Percentiles rank a stretch among this genome's conserved stretches.
phyloP scores from a whole-genome alignment of 2,888 invertebrate genomes.

The Oligia strigilis region DNA sequence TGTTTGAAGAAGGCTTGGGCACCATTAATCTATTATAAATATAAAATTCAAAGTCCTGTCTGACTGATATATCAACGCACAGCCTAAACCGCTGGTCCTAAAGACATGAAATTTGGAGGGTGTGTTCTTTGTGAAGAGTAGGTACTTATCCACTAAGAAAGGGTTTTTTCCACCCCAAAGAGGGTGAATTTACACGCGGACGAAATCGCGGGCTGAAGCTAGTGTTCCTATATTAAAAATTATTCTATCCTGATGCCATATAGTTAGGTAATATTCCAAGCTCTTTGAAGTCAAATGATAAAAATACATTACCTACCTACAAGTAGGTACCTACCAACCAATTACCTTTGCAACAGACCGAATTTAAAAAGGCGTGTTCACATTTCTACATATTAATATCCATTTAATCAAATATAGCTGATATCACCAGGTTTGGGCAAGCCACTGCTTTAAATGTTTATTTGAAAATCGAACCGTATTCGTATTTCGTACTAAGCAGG shows the following conservation, averaged over 20 bases:
- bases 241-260: not conserved
- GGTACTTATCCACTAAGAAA: too few species aligned
- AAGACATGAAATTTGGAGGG: too few species aligned
- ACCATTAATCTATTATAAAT: not conserved
- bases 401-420: conserved; percentile 50
- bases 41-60: too few species aligned
- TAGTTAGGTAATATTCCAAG: not conserved
- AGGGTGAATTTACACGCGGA: too few species aligned
- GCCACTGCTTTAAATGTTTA: conserved; percentile 23
- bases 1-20: not conserved
- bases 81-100: too few species aligned
- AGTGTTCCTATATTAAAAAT: not conserved
- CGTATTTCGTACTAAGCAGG: conserved; percentile 1
- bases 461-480: conserved; percentile 22
- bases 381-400: conserved; percentile 56
- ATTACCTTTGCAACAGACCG: conserved; percentile 4
- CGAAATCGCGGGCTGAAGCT: too few species aligned
- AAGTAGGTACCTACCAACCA: not conserved
- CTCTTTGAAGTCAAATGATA: not conserved
- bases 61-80: too few species aligned
- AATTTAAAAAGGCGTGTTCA: conserved; percentile 31
- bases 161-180: too few species aligned
- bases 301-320: not conserved
- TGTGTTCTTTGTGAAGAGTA: too few species aligned
- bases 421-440: conserved; percentile 44